Percentiles rank a stretch among this genome's conserved stretches.
Conservation (phyloP, 92 coral and sea anemone genomes). For the Plumapathes pennacea region DNA sequence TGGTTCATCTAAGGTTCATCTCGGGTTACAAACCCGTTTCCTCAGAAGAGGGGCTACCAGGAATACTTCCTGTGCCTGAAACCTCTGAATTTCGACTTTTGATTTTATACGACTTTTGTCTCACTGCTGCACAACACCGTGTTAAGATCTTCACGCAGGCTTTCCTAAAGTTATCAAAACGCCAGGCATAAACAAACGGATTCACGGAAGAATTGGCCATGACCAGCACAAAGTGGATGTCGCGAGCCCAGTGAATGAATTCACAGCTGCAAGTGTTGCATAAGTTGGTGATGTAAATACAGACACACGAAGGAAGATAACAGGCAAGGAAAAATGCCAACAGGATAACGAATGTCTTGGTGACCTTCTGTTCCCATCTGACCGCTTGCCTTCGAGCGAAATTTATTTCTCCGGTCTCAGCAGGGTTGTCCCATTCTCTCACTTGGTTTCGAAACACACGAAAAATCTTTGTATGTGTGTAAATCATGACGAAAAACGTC, state of each 20-base stretch:
- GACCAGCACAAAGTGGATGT: constrained; percentile 62
- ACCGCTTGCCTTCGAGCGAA: constrained; percentile 38
- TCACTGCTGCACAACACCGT: no score
- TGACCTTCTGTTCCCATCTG: constrained; percentile 62
- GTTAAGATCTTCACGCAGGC: constrained; percentile 30
- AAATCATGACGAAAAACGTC: constrained; percentile 42
- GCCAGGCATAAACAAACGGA: constrained; percentile 75
- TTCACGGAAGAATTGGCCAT: constrained; percentile 68
- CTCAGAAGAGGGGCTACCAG: no score
- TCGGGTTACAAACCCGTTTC: no score
- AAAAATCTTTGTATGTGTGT: constrained; percentile 50
- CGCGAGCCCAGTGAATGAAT: constrained; percentile 69
- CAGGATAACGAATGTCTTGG: constrained; percentile 71
- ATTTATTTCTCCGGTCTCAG: not conserved
- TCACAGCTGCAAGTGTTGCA: constrained; percentile 70
- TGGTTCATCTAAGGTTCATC: no score
- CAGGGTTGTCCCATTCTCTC: constrained; percentile 32
- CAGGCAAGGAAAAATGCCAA: constrained; percentile 55
- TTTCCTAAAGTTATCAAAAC: constrained; percentile 67
- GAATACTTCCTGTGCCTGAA: no score
- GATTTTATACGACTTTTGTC: no score
- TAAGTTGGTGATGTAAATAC: constrained; percentile 74
- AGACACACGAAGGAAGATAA: constrained; percentile 60
- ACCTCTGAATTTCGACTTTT: no score
- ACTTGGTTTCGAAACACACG: constrained; percentile 41